phyloP scores from a whole-genome alignment of 2,888 invertebrate species.

The Ectobius pallidus region DNA sequence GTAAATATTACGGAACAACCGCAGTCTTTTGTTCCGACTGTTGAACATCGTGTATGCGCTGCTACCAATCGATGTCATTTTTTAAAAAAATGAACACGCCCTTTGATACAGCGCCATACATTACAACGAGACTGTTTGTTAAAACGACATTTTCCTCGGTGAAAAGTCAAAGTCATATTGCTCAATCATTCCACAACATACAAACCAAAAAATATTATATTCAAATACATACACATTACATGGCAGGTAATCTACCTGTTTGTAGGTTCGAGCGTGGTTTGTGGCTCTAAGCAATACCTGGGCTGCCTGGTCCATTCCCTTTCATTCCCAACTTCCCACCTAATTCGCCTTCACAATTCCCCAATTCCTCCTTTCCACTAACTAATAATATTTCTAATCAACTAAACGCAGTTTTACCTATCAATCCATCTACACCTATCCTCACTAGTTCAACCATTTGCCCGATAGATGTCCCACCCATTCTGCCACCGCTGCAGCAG shows the following conservation, averaged over 20 bases:
- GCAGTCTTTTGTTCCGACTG: constrained; percentile 17
- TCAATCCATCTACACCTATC: background rate
- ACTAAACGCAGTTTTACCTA: constrained; percentile 4
- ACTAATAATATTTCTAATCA: too few species aligned
- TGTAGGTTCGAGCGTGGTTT: constrained; percentile 24
- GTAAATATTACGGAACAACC: constrained; percentile 8
- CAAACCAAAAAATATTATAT: constrained; percentile 32
- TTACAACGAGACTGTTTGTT: constrained; percentile 28
- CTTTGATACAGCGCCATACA: constrained; percentile 2
- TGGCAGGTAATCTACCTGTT: background rate
- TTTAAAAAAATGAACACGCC: too few species aligned
- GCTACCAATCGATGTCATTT: constrained; percentile 10
- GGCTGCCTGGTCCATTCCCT: constrained; percentile 11
- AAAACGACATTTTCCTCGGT: constrained; percentile 35
- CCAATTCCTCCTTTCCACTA: background rate
- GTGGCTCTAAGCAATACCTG: constrained; percentile 41
- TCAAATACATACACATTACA: constrained; percentile 22
- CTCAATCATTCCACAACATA: constrained; percentile 38
- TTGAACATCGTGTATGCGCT: constrained; percentile 9
- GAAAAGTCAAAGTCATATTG: constrained; percentile 40
- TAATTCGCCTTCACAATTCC: background rate
- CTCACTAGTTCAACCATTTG: constrained; percentile 1
- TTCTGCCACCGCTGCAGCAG: background rate
- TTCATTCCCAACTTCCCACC: background rate
- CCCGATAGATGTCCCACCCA: background rate